A percentile compares a stretch with the other conserved stretches of the same genome.
Conservation (phyloP, 1,140 invertebrate species). For the Heliconius eleuchia region DNA sequence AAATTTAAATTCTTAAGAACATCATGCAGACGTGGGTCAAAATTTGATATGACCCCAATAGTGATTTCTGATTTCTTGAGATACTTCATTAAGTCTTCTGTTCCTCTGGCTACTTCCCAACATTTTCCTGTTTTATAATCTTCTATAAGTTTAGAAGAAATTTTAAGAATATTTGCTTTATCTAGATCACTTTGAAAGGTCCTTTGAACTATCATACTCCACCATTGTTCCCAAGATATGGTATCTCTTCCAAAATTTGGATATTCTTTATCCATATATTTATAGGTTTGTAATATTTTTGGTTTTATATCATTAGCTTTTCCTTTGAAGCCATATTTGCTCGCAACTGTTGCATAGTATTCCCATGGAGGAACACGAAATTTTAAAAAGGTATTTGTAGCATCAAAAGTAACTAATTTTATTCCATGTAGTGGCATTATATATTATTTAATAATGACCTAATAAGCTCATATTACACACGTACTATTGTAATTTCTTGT, state of each 20-base stretch:
- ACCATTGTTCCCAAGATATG: constrained; percentile 91
- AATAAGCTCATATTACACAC: neutral
- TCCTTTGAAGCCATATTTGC: constrained; percentile 85
- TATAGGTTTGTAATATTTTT: constrained; percentile 85
- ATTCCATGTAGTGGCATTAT: constrained; percentile 44
- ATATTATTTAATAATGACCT: neutral
- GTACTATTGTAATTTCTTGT: neutral
- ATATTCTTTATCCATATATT: constrained; percentile 84
- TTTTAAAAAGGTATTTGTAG: constrained; percentile 91
- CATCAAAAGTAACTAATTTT: constrained; percentile 91
- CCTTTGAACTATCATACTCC: constrained; percentile 85
- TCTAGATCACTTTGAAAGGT: constrained; percentile 83
- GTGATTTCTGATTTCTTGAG: constrained; percentile 77
- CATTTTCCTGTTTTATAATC: constrained; percentile 85
- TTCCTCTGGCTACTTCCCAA: constrained; percentile 87
- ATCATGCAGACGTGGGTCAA: constrained; percentile 88
- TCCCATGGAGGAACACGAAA: constrained; percentile 86
- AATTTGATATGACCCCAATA: constrained; percentile 93
- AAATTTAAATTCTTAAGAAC: constrained; percentile 84
- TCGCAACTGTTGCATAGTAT: constrained; percentile 87
- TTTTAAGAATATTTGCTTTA: constrained; percentile 47
- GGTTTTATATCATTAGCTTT: constrained; percentile 82
- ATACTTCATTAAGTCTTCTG: constrained; percentile 83
- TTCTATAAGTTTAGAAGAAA: constrained; percentile 84
- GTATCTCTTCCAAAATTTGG: constrained; percentile 90